These are phyloP conservation scores for Anabacerthia variegaticeps DNA, from an alignment of 2,797 vertebrate species.

Conservation along the genomic window DNA sequence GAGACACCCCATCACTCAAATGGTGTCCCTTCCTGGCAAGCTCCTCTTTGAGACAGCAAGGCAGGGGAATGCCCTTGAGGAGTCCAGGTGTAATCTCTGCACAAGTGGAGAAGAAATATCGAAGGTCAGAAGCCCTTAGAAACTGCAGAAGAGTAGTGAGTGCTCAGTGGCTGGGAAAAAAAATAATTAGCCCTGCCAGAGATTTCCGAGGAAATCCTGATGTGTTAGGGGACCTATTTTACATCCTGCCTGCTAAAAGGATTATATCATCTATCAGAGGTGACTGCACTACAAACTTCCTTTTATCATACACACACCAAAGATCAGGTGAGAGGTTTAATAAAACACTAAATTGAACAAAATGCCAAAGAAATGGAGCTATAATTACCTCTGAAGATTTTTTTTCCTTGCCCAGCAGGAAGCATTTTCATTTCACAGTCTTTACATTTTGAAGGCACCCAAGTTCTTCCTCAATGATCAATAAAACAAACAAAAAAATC, in stretches of 20 bases:
- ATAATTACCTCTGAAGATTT: slow-evolving; percentile 22
- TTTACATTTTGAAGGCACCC: neutral
- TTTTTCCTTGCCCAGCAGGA: neutral
- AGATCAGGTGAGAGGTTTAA: slow-evolving; percentile 47
- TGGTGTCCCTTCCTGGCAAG: neutral
- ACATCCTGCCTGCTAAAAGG: slow-evolving; percentile 49
- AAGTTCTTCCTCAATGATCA: neutral
- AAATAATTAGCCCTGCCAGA: slow-evolving; percentile 53
- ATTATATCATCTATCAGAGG: slow-evolving; percentile 39
- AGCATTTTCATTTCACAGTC: neutral
- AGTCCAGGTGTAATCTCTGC: neutral
- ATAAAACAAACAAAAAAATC: neutral
- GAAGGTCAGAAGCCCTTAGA: slow-evolving; percentile 9
- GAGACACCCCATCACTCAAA: neutral
- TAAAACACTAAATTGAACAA: slow-evolving; percentile 55
- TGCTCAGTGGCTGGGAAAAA: slow-evolving; percentile 24
- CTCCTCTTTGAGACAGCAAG: neutral
- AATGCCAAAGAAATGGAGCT: neutral
- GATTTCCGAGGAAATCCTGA: slow-evolving; percentile 53
- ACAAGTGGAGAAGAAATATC: neutral
- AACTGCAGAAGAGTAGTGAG: neutral
- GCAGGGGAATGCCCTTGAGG: neutral
- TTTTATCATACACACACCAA: slow-evolving; percentile 43
- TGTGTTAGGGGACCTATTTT: slow-evolving; percentile 26
- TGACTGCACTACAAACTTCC: slow-evolving; percentile 24